Evolutionary conservation across 2,113 vertebrate genomes (phyloP).

Genomic region (Salvelinus namaycush): DNA sequence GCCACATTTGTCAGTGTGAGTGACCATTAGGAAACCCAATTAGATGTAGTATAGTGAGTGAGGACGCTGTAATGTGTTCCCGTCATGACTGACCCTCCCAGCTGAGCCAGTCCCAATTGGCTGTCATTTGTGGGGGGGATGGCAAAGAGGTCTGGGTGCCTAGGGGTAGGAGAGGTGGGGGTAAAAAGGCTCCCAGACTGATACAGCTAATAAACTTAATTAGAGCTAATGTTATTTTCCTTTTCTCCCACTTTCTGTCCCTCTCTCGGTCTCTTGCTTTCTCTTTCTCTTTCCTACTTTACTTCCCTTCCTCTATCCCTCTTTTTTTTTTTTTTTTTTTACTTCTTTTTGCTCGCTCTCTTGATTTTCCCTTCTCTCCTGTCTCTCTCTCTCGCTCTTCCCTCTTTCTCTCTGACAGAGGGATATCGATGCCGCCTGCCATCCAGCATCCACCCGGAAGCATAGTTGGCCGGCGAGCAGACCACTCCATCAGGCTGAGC

Average conservation of each 20-base stretch:
- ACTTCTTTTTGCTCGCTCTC: not conserved
- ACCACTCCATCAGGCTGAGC: slow-evolving; percentile 63
- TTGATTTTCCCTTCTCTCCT: not conserved
- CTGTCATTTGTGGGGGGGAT: not conserved
- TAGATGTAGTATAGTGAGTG: slow-evolving; percentile 64
- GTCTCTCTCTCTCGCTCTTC: not conserved
- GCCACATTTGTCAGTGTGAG: slow-evolving; percentile 69
- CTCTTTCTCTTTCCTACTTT: slow-evolving; percentile 25
- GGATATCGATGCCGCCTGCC: slow-evolving; percentile 39
- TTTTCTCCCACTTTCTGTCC: slow-evolving; percentile 8
- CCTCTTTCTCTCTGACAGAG: not conserved
- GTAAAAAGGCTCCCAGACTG: slow-evolving; percentile 41
- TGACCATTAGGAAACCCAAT: slow-evolving; percentile 71
- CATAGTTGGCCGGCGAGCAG: slow-evolving; percentile 47
- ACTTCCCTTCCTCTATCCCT: not conserved
- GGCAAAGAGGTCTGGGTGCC: not conserved
- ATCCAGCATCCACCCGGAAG: slow-evolving; percentile 50
- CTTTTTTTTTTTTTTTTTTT: not conserved
- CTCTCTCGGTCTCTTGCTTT: not conserved
- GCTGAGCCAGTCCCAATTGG: not conserved
- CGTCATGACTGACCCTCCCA: slow-evolving; percentile 58
- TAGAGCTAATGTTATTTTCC: slow-evolving; percentile 69
- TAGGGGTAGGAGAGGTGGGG: not conserved
- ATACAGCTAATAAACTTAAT: slow-evolving; percentile 78
- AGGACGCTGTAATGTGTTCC: slow-evolving; percentile 66